Base-by-base conservation (phyloP, 2,113 vertebrate species). In the Andinoacara biseriatus region DNA sequence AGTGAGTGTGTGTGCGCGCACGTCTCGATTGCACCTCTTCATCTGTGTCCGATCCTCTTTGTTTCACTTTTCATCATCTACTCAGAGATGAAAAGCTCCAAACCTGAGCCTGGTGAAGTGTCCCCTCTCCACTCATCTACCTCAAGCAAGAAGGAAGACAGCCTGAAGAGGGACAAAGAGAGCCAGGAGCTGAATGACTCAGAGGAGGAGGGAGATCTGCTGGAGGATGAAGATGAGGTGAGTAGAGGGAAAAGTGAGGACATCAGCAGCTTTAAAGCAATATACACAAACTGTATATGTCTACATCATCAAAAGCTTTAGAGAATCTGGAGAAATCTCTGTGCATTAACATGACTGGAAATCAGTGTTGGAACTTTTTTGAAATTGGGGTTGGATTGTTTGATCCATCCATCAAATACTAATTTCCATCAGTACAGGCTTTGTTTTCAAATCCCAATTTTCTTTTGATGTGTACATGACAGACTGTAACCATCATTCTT, bases 211-310 rank as follows among this genome's bases (percentile, higher is more conserved):
- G 95, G 95, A 57, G 96, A 97, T 46, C 94, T 96, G 86, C 96
- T 97, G 93, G 96, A 95, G 81, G 97, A 97, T 1, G 95, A 95
- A 62, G 96, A 97, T 9, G 94, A 95, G 94, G 95, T 94, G 74
- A 92, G 86, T 29, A 52, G 14, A n/a, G 46, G 2, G 26, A 24
- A 26, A 7, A 49, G 10, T 5, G 40, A 49, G 38, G 43, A 49
- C 65, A 7, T 69, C 43, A 29, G 24, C 43, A 49, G 43, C 15
- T 69, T 69, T 49, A 29, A 49, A 69, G 29, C 22, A 67, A 46
- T 26, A 26, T 67, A 22, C 40, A 46, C 35, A 10, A 38, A 10
- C 35, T 38, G 35, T 38, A 38, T 10, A 38, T 38, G 35, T 38
- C 35, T 38, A 8, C 35, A 43, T 43, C 62, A 46, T 67, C 38